phyloP scores from a whole-genome alignment of 2,113 vertebrate species.

The Oncorhynchus keta region DNA sequence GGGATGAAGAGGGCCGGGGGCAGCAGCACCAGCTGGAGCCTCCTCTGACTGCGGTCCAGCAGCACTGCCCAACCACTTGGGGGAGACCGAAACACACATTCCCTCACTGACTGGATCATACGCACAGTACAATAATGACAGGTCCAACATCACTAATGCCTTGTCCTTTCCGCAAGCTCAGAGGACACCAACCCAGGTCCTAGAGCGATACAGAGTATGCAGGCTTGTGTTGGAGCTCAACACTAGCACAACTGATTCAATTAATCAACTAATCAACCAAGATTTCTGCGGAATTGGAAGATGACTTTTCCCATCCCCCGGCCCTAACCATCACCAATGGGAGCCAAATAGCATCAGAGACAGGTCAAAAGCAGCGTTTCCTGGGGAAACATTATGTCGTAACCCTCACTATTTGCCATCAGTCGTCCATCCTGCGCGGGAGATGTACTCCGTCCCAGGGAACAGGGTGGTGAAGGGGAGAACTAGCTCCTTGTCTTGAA shows the following conservation, averaged over 20 bases:
- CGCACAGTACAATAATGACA: neutral
- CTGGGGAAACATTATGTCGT: neutral
- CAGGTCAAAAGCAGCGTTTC: no score
- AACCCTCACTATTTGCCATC: slow-evolving; percentile 82
- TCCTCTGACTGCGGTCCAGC: slow-evolving; percentile 83
- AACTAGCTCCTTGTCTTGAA: slow-evolving; percentile 85
- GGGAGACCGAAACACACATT: neutral
- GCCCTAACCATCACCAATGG: no score
- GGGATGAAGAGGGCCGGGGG: slow-evolving; percentile 83
- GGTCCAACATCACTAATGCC: no score
- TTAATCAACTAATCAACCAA: no score
- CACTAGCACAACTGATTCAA: no score
- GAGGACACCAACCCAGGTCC: no score
- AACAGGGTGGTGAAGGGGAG: slow-evolving; percentile 79
- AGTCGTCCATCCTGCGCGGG: slow-evolving; percentile 84
- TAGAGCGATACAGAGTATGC: no score
- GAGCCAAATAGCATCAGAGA: no score
- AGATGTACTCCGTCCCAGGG: slow-evolving; percentile 82
- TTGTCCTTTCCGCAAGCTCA: no score
- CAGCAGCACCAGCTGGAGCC: slow-evolving; percentile 81
- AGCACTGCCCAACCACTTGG: slow-evolving; percentile 85
- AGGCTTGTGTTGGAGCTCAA: no score
- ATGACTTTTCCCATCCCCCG: no score
- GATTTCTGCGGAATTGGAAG: no score
- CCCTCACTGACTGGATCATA: neutral